Percentiles rank a stretch among this genome's conserved stretches.
These are phyloP conservation scores for Petrocephalus zakoni DNA, from an alignment of 2,113 vertebrate genomes.

Conservation along the genomic window DNA sequence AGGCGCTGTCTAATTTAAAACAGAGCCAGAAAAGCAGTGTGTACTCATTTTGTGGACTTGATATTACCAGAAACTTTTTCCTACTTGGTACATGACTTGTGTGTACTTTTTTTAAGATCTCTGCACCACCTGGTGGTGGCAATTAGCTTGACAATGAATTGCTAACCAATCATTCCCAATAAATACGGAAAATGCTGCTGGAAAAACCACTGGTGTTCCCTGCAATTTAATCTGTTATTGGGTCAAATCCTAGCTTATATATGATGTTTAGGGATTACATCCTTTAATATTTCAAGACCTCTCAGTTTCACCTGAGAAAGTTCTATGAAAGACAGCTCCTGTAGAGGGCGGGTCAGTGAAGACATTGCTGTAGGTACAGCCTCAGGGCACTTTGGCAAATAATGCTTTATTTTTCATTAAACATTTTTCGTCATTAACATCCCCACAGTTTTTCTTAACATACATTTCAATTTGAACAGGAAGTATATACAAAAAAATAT, in stretches of 20 bases:
- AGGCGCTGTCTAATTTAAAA: neutral
- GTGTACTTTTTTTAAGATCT: neutral
- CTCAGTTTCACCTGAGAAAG: neutral
- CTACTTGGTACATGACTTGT: neutral
- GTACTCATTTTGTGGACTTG: conserved; percentile 5
- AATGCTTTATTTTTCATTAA: neutral
- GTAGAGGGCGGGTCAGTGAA: neutral
- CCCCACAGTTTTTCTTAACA: neutral
- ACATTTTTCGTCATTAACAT: neutral
- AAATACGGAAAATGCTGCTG: conserved; percentile 88
- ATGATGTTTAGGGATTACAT: neutral
- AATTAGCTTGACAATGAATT: conserved; percentile 49
- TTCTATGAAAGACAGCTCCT: neutral
- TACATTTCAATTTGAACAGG: neutral
- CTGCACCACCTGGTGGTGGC: neutral
- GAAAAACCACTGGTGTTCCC: conserved; percentile 26
- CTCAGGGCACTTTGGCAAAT: neutral
- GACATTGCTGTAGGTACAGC: neutral
- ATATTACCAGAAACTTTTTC: neutral
- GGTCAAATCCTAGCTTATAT: neutral
- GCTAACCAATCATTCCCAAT: conserved; percentile 82
- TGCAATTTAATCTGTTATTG: neutral
- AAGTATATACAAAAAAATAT: neutral
- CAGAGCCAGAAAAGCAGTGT: neutral
- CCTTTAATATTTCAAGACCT: neutral